phyloP scores from a whole-genome alignment of 2,888 invertebrate genomes.

The Eutolmus rufibarbis region DNA sequence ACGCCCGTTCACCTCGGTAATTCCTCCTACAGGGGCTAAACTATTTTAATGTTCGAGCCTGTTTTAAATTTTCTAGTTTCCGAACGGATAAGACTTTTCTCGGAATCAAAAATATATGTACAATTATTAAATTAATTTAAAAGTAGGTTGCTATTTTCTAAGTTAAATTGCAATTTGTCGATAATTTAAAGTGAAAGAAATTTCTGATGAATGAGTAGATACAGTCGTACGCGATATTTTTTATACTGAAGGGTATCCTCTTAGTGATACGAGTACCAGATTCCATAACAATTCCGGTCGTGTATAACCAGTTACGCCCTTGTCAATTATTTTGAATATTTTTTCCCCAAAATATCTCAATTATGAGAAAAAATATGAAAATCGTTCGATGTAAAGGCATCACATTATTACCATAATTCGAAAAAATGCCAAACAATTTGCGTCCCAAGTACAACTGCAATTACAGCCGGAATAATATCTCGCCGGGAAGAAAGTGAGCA shows the following conservation, averaged over 20 bases:
- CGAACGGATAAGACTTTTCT: no score
- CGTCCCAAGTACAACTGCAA: constrained; percentile 6
- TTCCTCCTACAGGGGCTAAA: no score
- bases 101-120: no score
- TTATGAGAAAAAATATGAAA: not conserved
- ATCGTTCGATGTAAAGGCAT: not conserved
- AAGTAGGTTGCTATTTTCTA: no score
- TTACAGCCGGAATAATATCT: constrained; percentile 1
- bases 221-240: not conserved
- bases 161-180: no score
- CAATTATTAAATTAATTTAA: no score
- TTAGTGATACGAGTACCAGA: not conserved
- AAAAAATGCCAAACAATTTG: not conserved
- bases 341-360: not conserved
- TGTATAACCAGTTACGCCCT: not conserved
- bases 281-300: not conserved
- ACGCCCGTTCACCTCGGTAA: no score
- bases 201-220: not conserved
- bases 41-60: no score
- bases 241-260: not conserved
- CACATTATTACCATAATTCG: not conserved
- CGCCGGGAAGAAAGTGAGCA: constrained; percentile 27
- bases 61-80: no score
- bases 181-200: not conserved
- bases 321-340: not conserved